Base-by-base conservation (phyloP, 2,797 vertebrate genomes). In the Nannoperca australis region DNA sequence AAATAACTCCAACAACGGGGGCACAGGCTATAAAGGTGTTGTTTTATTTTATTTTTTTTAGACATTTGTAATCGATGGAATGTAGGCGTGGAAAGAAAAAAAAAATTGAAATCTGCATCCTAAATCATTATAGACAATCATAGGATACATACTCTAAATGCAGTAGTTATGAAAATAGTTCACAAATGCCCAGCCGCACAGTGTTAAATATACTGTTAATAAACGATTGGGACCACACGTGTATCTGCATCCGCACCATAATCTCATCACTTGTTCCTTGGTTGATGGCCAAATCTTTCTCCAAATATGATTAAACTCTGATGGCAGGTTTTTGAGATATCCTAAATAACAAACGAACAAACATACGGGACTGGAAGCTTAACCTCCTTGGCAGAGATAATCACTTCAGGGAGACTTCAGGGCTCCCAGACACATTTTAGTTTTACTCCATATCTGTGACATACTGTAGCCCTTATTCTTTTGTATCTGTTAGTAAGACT, bases 241-340 rank as follows among this genome's bases (percentile, higher is more conserved):
- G 15, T 7, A 53, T 45, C 55, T 63, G 53, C 13, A 63, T 72
- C 2, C 1, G 4, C 15, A 61, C 34, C 32, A 59, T 64, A 74
- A 67, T 54, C 8, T 5, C 55, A 58, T 70, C 42, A 65, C 53
- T 72, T 20, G 32, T 44, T 60, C 4, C 4, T 27, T 68, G 70
- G 62, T 49, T 24, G 20, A 6, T 13, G 34, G 56, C 55, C 55
- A 76, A 53, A 65, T 4, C 22, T 20, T 60, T 18, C 13, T 60
- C 61, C 34, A 73, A 66, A 62, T 55, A 34, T 60, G 69, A 69
- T 40, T 70, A 22, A 74, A 76, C 59, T 54, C 42, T 69, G 6
- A 56, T 73, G 11, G 24, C 20, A 73, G 69, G 7, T 53, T 72
- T 61, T 59, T 42, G 10, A 67, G 27, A 59, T 63, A 58, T 56